Conservation (phyloP, 2,888 invertebrate genomes). For the Cyclophora albipunctata region DNA sequence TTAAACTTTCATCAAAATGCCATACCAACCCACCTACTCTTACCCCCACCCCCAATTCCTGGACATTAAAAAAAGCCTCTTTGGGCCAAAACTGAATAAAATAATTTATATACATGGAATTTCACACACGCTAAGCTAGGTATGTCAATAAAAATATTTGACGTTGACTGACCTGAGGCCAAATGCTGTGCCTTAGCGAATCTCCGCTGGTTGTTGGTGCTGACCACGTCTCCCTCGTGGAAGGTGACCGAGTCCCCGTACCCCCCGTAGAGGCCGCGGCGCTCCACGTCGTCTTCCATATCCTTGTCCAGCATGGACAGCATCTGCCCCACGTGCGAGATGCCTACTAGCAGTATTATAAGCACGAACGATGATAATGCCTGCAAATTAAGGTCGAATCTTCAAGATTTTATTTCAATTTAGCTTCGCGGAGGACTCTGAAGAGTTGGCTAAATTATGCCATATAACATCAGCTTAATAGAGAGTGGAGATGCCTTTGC, state of each 20-base stretch:
- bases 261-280: slow-evolving; percentile 55
- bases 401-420: not conserved
- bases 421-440: too few species aligned
- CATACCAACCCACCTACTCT: too few species aligned
- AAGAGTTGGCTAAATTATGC: too few species aligned
- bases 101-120: too few species aligned
- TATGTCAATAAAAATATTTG: too few species aligned
- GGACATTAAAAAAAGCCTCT: too few species aligned
- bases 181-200: slow-evolving; percentile 67
- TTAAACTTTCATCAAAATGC: too few species aligned
- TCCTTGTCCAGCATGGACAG: slow-evolving; percentile 65
- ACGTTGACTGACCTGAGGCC: slow-evolving; percentile 48
- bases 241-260: slow-evolving; percentile 50
- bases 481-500: too few species aligned
- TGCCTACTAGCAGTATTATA: slow-evolving; percentile 63
- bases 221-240: slow-evolving; percentile 56
- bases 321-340: slow-evolving; percentile 68
- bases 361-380: slow-evolving; percentile 66
- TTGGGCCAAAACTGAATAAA: too few species aligned
- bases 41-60: too few species aligned
- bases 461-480: too few species aligned
- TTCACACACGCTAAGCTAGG: too few species aligned
- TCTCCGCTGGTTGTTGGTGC: slow-evolving; percentile 67
- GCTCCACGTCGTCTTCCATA: slow-evolving; percentile 69
- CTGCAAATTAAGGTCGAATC: slow-evolving; percentile 27